These are phyloP conservation scores for Pleuronectes platessa DNA, from an alignment of 2,113 vertebrate species.

Conservation along the genomic window DNA sequence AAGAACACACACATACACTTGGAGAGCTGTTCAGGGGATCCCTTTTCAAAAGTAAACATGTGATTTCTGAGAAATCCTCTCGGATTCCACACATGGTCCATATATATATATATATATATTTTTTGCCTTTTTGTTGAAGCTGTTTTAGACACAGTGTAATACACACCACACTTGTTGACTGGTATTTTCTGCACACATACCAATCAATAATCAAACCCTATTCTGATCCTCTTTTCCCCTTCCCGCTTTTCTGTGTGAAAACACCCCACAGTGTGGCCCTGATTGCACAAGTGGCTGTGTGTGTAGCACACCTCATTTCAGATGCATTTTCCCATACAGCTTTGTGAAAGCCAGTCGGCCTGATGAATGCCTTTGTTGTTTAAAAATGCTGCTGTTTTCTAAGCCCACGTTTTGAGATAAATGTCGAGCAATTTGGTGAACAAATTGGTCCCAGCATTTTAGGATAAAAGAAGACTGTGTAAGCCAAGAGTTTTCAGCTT, in stretches of 20 bases:
- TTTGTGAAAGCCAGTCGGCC: conserved; percentile 19
- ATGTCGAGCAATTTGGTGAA: conserved; percentile 41
- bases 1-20: background rate
- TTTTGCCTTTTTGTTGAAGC: background rate
- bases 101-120: background rate
- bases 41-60: conserved; percentile 48
- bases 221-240: background rate
- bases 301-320: background rate
- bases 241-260: background rate
- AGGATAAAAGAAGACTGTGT: conserved; percentile 28
- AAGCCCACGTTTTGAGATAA: conserved; percentile 52
- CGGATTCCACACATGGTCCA: conserved; percentile 40
- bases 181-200: conserved; percentile 8
- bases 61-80: conserved; percentile 57
- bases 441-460: conserved; percentile 20
- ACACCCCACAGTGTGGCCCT: background rate
- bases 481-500: conserved; percentile 10
- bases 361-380: conserved; percentile 46
- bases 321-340: conserved; percentile 35
- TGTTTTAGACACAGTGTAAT: background rate
- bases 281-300: conserved; percentile 8
- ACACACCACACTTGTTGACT: background rate
- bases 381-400: conserved; percentile 39
- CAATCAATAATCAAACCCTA: conserved; percentile 10
- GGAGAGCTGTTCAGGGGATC: conserved; percentile 12